Evolutionary conservation across 2,888 invertebrate species (phyloP), one percentile per base, ranked within the genome.

Genomic region (Unio delphinus): DNA sequence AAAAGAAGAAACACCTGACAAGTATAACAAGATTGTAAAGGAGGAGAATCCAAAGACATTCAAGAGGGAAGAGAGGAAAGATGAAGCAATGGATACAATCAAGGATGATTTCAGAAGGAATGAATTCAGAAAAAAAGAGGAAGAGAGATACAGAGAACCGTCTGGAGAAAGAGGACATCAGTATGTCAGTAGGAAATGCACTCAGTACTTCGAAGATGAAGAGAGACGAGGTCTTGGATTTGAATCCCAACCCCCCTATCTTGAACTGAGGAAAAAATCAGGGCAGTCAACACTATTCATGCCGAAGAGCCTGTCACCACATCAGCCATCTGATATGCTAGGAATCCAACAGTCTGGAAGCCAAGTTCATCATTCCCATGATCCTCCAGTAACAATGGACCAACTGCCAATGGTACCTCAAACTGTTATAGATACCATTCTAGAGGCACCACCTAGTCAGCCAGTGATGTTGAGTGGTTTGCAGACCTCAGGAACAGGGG

Each of bases 31-130:
- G 64, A 67, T 54, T 20, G 63, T 28, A 45, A 54, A 8, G n/a
- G 56, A 18, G 56, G n/a, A 30, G 61, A 67, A 55, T 59, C 55
- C 34, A 67, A 70, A 20, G 73, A 70, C 11, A 58, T 45, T 45
- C 15, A 65, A 23, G 68, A 70, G n/a, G 56, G 55, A 34, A 64
- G 66, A 34, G 64, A 64, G 26, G 67, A 70, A 56, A 63, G 65
- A 20, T 23, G 65, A 30, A 55, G 55, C 26, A 57, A 61, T 55
- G 3, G 72, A 72, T 57, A 15, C 54, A 57, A 30, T 56, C 18
- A 74, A 74, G 34, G 76, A 74, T 26, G 76, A 73, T 58, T 66
- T 55, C 18, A 73, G 71, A 6, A 66, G 64, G 18, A 68, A 65
- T 26, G 65, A 18, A 23, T 61, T 58, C 17, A 55, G 30, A 8